Evolutionary conservation across 1,140 invertebrate genomes (phyloP), one percentile per base, ranked within the genome.

Genomic region (Drosophila bifasciata): DNA sequence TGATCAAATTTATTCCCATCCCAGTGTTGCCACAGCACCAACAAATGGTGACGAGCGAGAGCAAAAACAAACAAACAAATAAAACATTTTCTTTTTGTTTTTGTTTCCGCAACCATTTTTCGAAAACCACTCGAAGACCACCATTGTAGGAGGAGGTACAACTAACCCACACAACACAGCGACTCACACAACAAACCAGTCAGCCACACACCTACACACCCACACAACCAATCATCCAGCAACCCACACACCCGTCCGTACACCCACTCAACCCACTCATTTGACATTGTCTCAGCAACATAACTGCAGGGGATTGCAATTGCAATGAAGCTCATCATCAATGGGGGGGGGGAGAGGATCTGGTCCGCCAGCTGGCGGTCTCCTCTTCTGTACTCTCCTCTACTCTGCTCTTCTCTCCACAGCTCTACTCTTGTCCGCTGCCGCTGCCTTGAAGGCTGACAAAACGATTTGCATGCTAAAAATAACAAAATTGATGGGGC

Each of bases 391-490:
- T n/a, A n/a, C n/a, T n/a, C n/a, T n/a, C n/a, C n/a, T 3, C 32
- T 25, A 6, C 32, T 36, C 32, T 13, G 32, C 3, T 13, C 32
- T 9, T n/a, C n/a, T n/a, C n/a, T n/a, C n/a, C n/a, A n/a, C n/a
- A n/a, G 9, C 23, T 25, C 6, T 8, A 32, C 28, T 6, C 25
- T 28, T 28, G 6, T 28, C 50, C 32, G 32, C 58, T 21, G 41
- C 48, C 48, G 45, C 45, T 45, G 56, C 48, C 53, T n/a, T 67
- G 75, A 62, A 66, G 62, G 72, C 81, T 85, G 76, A 66, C 73
- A 79, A 71, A 85, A 86, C 81, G 81, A 85, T 85, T 85, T 85
- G 75, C 81, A 63, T 80, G 83, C 83, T 86, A 86, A 86, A 86
- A 86, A 86, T 86, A 86, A 88, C 77, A 60, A 71, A 85, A 85